Evolutionary conservation across 2,888 invertebrate species (phyloP).

Genomic region (Cheilosia scutellata): DNA sequence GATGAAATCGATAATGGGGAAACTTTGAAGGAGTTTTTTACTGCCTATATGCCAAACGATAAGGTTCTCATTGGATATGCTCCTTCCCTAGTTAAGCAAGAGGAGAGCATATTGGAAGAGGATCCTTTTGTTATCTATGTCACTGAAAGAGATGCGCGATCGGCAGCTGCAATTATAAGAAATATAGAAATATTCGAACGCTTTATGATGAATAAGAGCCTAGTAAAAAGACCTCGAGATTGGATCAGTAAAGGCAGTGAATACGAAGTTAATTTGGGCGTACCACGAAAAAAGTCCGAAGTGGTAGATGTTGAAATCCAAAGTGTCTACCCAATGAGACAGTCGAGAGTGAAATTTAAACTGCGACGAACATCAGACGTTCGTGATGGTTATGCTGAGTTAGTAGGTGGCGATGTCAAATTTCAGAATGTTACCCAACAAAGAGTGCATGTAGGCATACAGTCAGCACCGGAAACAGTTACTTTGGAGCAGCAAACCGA

Average conservation of each 20-base stretch:
- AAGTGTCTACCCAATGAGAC: constrained; percentile 86
- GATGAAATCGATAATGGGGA: constrained; percentile 84
- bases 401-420: constrained; percentile 86
- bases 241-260: constrained; percentile 89
- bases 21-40: constrained; percentile 83
- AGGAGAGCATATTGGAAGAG: constrained; percentile 85
- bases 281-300: constrained; percentile 85
- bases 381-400: constrained; percentile 89
- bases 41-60: constrained; percentile 82
- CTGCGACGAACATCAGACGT: constrained; percentile 86
- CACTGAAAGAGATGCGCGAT: constrained; percentile 84
- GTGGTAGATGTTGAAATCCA: constrained; percentile 89
- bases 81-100: constrained; percentile 85
- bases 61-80: constrained; percentile 88
- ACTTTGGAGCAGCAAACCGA: constrained; percentile 88
- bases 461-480: constrained; percentile 85
- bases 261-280: constrained; percentile 86
- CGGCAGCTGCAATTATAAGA: constrained; percentile 85
- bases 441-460: constrained; percentile 86
- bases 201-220: constrained; percentile 85
- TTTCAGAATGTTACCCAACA: constrained; percentile 86
- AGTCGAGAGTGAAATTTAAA: constrained; percentile 85
- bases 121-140: constrained; percentile 90
- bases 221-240: constrained; percentile 85
- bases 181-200: constrained; percentile 85